Percentiles rank a stretch among this genome's conserved stretches.
phyloP scores from a whole-genome alignment of 2,888 invertebrate genomes.

The Odontothrips loti region DNA sequence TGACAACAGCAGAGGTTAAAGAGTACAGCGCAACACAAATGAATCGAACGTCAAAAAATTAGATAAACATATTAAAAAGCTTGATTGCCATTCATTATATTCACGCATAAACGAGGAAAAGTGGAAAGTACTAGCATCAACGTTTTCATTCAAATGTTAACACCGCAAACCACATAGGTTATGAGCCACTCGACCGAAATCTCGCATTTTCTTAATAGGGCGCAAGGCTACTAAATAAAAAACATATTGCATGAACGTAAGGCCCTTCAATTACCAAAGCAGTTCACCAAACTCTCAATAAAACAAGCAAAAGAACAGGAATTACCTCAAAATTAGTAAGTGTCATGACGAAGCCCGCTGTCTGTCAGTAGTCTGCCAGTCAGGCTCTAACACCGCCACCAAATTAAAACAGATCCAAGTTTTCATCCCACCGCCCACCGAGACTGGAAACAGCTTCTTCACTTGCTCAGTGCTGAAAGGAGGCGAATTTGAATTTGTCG shows the following conservation, averaged over 20 bases:
- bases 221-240: not conserved
- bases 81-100: not conserved
- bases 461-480: too few relatives aligned
- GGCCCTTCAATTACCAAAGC: not conserved
- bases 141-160: not conserved
- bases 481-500: too few relatives aligned
- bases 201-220: not conserved
- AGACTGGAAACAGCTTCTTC: too few relatives aligned
- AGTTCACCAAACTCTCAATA: not conserved
- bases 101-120: too few relatives aligned
- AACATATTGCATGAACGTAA: not conserved
- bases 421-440: too few relatives aligned
- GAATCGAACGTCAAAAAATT: not conserved
- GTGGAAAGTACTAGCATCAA: too few relatives aligned
- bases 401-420: too few relatives aligned
- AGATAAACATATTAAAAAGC: not conserved
- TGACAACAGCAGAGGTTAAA: not conserved
- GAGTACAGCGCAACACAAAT: not conserved
- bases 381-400: too few relatives aligned
- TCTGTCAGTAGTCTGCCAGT: not conserved
- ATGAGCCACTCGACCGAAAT: not conserved
- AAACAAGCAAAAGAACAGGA: not conserved
- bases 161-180: not conserved
- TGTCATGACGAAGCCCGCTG: conserved; percentile 14
- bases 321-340: not conserved